phyloP scores from a whole-genome alignment of 1,140 invertebrate genomes.

The Stegodyphus dumicola region DNA sequence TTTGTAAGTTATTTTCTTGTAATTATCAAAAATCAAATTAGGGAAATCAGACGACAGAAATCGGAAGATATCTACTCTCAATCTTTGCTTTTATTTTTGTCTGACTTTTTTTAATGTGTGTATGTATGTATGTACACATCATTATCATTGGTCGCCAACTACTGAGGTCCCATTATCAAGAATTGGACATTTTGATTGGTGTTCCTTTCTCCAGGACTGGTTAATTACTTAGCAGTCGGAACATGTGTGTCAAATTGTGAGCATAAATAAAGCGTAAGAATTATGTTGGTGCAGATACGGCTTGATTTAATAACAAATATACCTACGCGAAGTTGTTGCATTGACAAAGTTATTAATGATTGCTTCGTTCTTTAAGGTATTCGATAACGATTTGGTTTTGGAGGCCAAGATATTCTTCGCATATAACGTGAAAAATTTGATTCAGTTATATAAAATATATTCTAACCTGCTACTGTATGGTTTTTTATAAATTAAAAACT shows the following conservation, averaged over 20 bases:
- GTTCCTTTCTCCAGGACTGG: not conserved
- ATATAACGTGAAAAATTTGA: too few species aligned
- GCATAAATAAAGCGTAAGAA: conserved; percentile 23
- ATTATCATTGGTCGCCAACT: too few species aligned
- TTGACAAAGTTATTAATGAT: too few species aligned
- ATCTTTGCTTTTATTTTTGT: not conserved
- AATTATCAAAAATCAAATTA: conserved; percentile 42
- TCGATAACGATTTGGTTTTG: too few species aligned
- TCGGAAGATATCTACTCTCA: not conserved
- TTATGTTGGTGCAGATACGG: not conserved
- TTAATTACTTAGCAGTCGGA: conserved; percentile 17
- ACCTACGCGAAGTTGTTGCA: too few species aligned
- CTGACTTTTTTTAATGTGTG: not conserved
- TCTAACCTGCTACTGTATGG: too few species aligned
- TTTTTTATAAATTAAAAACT: too few species aligned
- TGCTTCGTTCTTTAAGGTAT: too few species aligned
- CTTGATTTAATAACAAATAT: too few species aligned
- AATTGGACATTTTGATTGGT: conserved; percentile 22
- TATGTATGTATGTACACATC: too few species aligned
- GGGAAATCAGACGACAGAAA: conserved; percentile 11
- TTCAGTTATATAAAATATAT: too few species aligned
- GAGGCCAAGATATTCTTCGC: too few species aligned
- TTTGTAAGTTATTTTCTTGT: conserved; percentile 42
- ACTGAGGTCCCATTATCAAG: not conserved
- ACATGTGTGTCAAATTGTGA: conserved; percentile 2